phyloP scores from a whole-genome alignment of 2,113 vertebrate species.

The Thamnaconus septentrionalis region DNA sequence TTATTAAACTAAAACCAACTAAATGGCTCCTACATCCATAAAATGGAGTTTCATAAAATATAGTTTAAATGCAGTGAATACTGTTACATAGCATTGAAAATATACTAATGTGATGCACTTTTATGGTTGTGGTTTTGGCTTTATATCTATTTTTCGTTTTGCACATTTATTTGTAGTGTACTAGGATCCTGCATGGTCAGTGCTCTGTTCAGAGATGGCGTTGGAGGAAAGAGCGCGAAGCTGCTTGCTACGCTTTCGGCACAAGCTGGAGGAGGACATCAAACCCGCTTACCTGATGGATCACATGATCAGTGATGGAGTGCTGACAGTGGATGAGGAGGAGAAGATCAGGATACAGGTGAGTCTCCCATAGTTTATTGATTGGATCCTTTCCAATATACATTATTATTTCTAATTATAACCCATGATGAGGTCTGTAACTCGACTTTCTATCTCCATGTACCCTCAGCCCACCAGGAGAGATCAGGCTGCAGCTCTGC shows the following conservation, averaged over 20 bases:
- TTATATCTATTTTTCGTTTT: too few relatives aligned
- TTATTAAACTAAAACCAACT: too few relatives aligned
- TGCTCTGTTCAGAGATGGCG: conserved; percentile 35
- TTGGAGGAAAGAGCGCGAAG: conserved; percentile 87
- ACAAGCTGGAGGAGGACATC: conserved; percentile 86
- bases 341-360: conserved; percentile 85
- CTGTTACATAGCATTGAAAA: too few relatives aligned
- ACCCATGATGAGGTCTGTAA: neutral
- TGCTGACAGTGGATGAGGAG: conserved; percentile 84
- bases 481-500: conserved; percentile 82
- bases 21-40: too few relatives aligned
- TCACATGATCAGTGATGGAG: conserved; percentile 86
- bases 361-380: conserved; percentile 1
- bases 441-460: neutral
- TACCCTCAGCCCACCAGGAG: conserved; percentile 77
- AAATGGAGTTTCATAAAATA: too few relatives aligned
- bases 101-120: too few relatives aligned
- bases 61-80: too few relatives aligned
- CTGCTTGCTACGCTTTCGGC: conserved; percentile 80
- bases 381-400: neutral
- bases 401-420: neutral
- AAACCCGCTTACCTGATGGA: conserved; percentile 92
- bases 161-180: neutral
- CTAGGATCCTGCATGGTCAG: conserved; percentile 39
- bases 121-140: too few relatives aligned